Conservation (phyloP, 2,888 invertebrate genomes). For the Lasioglossum malachurum region DNA sequence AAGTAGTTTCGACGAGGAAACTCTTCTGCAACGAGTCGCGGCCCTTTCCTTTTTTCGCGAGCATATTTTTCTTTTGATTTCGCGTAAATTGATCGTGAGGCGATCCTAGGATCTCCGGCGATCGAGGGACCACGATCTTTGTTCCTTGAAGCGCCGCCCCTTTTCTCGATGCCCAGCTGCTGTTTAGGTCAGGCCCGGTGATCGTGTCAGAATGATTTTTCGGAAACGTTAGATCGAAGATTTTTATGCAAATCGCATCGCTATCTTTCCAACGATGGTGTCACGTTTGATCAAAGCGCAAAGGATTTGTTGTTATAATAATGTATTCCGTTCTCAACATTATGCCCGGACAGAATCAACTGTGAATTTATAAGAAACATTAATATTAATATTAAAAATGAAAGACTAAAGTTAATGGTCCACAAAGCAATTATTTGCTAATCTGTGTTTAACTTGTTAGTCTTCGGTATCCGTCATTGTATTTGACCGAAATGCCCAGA, state of each 20-base stretch:
- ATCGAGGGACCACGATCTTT: neutral
- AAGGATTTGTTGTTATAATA: neutral
- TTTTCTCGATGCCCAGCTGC: neutral
- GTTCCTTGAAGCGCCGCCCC: neutral
- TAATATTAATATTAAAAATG: neutral
- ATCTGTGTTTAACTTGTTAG: conserved; percentile 1
- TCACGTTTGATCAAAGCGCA: neutral
- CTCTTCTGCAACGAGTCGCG: neutral
- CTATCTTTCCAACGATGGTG: no score
- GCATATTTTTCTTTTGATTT: conserved; percentile 12
- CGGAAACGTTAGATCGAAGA: no score
- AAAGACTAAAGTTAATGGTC: neutral
- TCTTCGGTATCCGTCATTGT: neutral
- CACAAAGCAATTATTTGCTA: neutral
- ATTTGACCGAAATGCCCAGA: neutral
- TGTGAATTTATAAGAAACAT: neutral
- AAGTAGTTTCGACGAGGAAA: conserved; percentile 7
- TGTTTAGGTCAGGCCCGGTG: neutral
- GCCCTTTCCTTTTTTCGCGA: neutral
- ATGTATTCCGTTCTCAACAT: neutral
- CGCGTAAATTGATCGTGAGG: neutral
- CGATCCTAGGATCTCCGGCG: neutral
- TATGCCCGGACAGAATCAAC: neutral
- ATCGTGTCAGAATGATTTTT: neutral
- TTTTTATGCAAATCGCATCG: no score